Percentiles rank a stretch among this genome's conserved stretches.
Evolutionary conservation across 2,797 vertebrate species (phyloP).

Genomic region (Rhinoraja longicauda): DNA sequence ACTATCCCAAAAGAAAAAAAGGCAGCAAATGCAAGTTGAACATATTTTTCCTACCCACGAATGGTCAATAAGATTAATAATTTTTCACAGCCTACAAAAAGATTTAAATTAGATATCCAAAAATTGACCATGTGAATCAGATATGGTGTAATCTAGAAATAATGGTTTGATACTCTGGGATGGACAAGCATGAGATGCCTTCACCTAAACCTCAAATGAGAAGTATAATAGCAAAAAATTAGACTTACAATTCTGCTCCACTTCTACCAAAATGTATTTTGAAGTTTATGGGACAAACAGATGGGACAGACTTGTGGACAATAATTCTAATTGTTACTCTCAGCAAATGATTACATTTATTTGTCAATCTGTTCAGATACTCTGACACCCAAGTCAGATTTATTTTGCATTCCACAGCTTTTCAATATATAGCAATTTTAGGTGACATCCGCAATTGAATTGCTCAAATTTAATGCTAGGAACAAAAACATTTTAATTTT

Average conservation of each 20-base stretch:
- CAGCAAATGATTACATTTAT: background rate
- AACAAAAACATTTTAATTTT: too few relatives aligned
- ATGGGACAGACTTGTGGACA: background rate
- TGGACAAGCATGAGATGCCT: background rate
- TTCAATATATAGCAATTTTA: background rate
- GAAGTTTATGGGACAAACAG: too few relatives aligned
- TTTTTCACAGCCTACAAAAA: background rate
- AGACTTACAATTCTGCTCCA: too few relatives aligned
- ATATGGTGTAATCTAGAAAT: background rate
- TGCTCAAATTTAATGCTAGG: background rate
- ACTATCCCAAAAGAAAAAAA: too few relatives aligned
- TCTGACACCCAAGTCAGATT: background rate
- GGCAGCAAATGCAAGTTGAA: too few relatives aligned
- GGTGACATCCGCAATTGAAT: background rate
- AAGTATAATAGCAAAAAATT: too few relatives aligned
- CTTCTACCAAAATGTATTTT: too few relatives aligned
- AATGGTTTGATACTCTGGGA: background rate
- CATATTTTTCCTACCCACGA: too few relatives aligned
- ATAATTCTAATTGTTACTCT: background rate
- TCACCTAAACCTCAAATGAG: background rate
- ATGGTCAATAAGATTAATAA: too few relatives aligned
- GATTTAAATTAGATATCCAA: background rate
- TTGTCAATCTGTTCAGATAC: background rate
- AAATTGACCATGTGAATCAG: background rate
- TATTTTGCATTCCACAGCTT: background rate